These are phyloP conservation scores for Pocota personata DNA, from an alignment of 2,888 invertebrate genomes.

Conservation along the genomic window DNA sequence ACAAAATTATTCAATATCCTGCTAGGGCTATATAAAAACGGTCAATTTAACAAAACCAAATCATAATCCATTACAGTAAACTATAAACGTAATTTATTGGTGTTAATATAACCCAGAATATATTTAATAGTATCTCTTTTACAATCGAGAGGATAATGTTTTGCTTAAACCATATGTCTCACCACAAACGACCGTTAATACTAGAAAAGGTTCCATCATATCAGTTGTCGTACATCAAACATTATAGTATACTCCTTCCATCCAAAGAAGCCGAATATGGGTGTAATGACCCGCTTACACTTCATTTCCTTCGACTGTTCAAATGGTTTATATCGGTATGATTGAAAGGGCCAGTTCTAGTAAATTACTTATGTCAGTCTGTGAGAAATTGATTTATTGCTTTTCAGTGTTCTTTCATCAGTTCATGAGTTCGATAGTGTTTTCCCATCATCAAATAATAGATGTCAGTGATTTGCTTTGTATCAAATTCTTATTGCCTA, in stretches of 20 bases:
- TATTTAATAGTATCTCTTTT: slow-evolving; percentile 23
- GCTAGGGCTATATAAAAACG: not conserved
- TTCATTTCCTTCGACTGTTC: slow-evolving; percentile 26
- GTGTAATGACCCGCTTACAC: slow-evolving; percentile 16
- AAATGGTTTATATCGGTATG: not conserved
- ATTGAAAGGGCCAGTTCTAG: not conserved
- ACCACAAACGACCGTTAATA: slow-evolving; percentile 11
- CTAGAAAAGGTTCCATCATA: slow-evolving; percentile 13
- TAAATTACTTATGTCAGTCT: slow-evolving; percentile 12
- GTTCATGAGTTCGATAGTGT: not conserved
- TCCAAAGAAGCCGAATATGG: not conserved
- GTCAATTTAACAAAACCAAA: slow-evolving; percentile 9
- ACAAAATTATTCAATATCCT: not conserved
- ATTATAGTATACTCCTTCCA: not conserved
- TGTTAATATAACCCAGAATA: slow-evolving; percentile 21
- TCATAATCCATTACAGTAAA: not conserved
- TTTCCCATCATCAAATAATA: not conserved
- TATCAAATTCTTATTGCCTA: not conserved
- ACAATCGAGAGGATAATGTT: slow-evolving; percentile 23
- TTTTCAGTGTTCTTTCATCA: not conserved
- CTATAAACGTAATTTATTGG: slow-evolving; percentile 28
- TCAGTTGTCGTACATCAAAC: slow-evolving; percentile 5
- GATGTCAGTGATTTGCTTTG: not conserved
- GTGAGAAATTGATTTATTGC: slow-evolving; percentile 6
- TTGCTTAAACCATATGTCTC: not conserved